Evolutionary conservation across 2,888 invertebrate species (phyloP).

Genomic region (Cephalotes varians): DNA sequence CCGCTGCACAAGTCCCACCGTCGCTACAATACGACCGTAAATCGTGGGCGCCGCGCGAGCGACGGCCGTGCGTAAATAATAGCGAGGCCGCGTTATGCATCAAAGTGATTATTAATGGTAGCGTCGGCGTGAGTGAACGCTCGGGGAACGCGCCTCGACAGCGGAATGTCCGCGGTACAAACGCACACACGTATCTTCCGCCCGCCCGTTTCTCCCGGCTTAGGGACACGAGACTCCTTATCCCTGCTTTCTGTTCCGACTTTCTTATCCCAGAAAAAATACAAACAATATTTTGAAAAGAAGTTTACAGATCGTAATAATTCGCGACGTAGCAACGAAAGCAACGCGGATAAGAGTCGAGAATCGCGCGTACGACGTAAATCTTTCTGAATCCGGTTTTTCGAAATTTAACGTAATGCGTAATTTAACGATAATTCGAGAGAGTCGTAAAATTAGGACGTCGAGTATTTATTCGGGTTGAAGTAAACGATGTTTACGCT

Average conservation of each 20-base stretch:
- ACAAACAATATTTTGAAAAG: neutral
- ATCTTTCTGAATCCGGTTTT: neutral
- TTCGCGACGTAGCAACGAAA: neutral
- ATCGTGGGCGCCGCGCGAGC: conserved; percentile 73
- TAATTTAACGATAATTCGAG: conserved; percentile 1
- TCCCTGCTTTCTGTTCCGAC: conserved; percentile 29
- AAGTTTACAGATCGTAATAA: neutral
- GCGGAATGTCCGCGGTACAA: conserved; percentile 78
- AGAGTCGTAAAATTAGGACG: conserved; percentile 8
- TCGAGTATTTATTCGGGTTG: neutral
- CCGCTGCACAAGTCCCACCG: conserved; percentile 57
- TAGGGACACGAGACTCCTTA: neutral
- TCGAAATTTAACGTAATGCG: neutral
- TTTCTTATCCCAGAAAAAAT: conserved; percentile 2
- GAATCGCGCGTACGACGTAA: neutral
- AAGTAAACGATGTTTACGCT: neutral
- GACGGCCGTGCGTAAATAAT: conserved; percentile 80
- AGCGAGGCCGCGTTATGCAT: conserved; percentile 81
- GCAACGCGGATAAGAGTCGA: neutral
- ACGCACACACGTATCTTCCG: conserved; percentile 59
- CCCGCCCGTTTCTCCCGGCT: conserved; percentile 47
- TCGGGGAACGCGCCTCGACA: conserved; percentile 78
- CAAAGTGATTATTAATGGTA: conserved; percentile 84
- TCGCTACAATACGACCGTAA: conserved; percentile 79
- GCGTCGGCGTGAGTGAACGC: conserved; percentile 81